A percentile compares a stretch with the other conserved stretches of the same genome.
These are phyloP conservation scores for Stenurella melanura DNA, from an alignment of 2,888 invertebrate species.

Conservation along the genomic window DNA sequence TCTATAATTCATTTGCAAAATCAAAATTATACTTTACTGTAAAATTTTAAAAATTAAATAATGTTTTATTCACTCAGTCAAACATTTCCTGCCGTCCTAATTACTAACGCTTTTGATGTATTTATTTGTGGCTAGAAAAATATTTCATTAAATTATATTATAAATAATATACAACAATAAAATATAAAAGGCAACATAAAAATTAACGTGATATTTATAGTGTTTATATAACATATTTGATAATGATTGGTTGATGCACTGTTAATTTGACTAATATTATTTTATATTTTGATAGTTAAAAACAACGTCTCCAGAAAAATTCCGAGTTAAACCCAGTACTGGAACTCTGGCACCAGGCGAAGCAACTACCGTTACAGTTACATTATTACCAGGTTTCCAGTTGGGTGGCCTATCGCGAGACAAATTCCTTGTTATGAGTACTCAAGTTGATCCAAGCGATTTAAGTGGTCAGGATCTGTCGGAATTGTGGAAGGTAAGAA, in stretches of 20 bases:
- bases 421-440: slow-evolving; percentile 92
- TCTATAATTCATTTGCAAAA: too few relatives aligned
- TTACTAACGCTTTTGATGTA: too few relatives aligned
- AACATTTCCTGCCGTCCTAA: too few relatives aligned
- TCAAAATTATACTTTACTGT: too few relatives aligned
- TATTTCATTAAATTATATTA: background rate
- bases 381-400: slow-evolving; percentile 84
- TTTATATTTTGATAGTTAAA: slow-evolving; percentile 83
- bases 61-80: too few relatives aligned
- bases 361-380: slow-evolving; percentile 81
- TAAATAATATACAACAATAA: background rate
- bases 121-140: background rate
- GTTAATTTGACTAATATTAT: background rate
- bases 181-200: background rate
- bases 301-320: slow-evolving; percentile 97
- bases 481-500: slow-evolving; percentile 83
- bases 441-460: slow-evolving; percentile 78
- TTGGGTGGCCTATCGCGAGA: slow-evolving; percentile 83
- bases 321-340: slow-evolving; percentile 91
- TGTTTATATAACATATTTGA: background rate
- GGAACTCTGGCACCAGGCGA: slow-evolving; percentile 83
- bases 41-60: too few relatives aligned
- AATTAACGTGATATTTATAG: background rate
- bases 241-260: background rate
- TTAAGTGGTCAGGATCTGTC: slow-evolving; percentile 78